Conservation (phyloP, 2,888 invertebrate species). For the Ceriagrion tenellum region DNA sequence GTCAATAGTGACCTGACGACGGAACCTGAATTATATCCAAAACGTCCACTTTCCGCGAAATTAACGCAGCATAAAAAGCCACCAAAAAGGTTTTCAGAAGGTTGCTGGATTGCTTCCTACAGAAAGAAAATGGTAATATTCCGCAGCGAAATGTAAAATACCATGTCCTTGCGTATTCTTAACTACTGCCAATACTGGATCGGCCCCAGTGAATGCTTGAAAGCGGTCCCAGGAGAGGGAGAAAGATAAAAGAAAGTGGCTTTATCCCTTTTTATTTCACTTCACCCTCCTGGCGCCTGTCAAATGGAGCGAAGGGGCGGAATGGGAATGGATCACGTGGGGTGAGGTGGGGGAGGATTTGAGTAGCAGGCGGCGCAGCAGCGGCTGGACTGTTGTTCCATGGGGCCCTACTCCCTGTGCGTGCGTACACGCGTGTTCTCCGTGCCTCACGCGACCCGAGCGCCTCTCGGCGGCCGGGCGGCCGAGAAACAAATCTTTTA, state of each 20-base stretch:
- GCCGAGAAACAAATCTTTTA: background rate
- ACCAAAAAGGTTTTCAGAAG: no score
- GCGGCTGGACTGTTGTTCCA: background rate
- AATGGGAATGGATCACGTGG: background rate
- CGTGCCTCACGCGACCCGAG: background rate
- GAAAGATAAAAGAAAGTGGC: background rate
- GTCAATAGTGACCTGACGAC: no score
- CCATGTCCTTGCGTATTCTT: no score
- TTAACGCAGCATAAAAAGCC: no score
- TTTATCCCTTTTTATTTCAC: background rate
- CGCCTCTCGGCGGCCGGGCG: conserved; percentile 40
- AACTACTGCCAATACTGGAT: no score
- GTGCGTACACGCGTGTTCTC: background rate
- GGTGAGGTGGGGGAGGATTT: background rate
- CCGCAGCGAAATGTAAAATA: no score
- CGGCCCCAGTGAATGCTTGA: no score
- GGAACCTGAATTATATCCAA: no score
- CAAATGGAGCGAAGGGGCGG: background rate
- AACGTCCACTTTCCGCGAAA: no score
- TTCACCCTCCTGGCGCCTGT: background rate
- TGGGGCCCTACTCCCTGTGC: background rate
- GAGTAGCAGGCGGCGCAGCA: background rate
- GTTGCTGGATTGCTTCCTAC: no score
- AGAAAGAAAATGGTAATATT: no score
- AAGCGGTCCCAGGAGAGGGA: no score